A percentile compares a stretch with the other conserved stretches of the same genome.
phyloP scores from a whole-genome alignment of 2,113 vertebrate genomes.

The Oxyura jamaicensis region DNA sequence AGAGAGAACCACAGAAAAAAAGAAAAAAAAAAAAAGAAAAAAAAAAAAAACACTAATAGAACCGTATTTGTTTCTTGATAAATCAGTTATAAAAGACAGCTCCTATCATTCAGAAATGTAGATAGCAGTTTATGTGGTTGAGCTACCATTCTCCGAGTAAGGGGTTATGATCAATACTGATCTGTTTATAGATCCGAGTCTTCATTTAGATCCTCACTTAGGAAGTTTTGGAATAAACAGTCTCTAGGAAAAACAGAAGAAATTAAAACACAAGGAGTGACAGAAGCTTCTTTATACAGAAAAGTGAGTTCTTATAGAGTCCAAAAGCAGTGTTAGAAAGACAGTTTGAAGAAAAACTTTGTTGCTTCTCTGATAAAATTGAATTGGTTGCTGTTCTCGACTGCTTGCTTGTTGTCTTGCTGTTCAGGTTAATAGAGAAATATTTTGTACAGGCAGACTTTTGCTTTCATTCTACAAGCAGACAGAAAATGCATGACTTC shows the following conservation, averaged over 20 bases:
- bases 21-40: not conserved
- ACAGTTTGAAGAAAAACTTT: not conserved
- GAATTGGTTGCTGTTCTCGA: rapidly evolving
- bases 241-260: not conserved
- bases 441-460: not conserved
- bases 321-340: not conserved
- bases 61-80: not conserved
- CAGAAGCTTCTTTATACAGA: not conserved
- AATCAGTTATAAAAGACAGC: not conserved
- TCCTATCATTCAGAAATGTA: not conserved
- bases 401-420: not conserved
- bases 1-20: not conserved
- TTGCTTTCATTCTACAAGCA: not conserved
- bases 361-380: not conserved
- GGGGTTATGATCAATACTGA: not conserved
- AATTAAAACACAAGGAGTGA: not conserved
- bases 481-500: not conserved
- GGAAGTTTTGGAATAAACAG: not conserved
- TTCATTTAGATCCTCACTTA: not conserved
- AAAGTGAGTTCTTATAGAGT: not conserved
- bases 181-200: not conserved
- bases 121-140: not conserved
- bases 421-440: not conserved
- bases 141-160: not conserved
- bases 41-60: not conserved